A percentile compares a stretch with the other conserved stretches of the same genome.
Evolutionary conservation across 1,140 invertebrate species (phyloP).

Genomic region (Trissolcus basalis): DNA sequence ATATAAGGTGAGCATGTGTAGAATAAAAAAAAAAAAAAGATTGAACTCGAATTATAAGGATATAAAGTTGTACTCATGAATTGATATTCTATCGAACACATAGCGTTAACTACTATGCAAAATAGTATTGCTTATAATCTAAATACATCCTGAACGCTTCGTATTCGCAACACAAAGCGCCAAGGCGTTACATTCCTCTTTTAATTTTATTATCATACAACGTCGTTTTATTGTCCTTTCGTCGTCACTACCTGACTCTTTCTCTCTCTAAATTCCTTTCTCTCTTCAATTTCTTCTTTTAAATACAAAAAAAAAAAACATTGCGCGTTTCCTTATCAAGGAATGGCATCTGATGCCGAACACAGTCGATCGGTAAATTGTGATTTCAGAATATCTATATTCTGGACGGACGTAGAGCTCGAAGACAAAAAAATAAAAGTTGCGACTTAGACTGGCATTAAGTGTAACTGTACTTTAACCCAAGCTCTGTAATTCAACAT

Average conservation of each 20-base stretch:
- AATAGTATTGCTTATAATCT: slow-evolving; percentile 40
- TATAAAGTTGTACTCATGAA: neutral
- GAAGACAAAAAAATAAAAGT: slow-evolving; percentile 4
- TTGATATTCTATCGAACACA: slow-evolving; percentile 35
- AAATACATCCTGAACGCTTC: slow-evolving; percentile 18
- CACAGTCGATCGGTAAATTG: slow-evolving; percentile 15
- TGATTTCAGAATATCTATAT: slow-evolving; percentile 26
- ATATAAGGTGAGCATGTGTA: slow-evolving; percentile 10
- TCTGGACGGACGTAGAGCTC: slow-evolving; percentile 42
- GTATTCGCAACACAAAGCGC: slow-evolving; percentile 18
- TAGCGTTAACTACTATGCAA: slow-evolving; percentile 32
- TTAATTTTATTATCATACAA: slow-evolving; percentile 41
- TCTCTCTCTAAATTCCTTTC: too few species aligned
- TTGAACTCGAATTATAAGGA: too few species aligned
- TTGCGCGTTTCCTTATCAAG: slow-evolving; percentile 20
- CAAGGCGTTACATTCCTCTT: slow-evolving; percentile 25
- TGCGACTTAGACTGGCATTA: slow-evolving; percentile 33
- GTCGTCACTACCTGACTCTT: slow-evolving; percentile 14
- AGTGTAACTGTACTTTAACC: slow-evolving; percentile 38
- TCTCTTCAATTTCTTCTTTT: neutral
- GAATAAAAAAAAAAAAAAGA: slow-evolving; percentile 17
- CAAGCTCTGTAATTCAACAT: slow-evolving; percentile 25
- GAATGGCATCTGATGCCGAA: slow-evolving; percentile 35
- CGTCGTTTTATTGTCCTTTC: slow-evolving; percentile 33
- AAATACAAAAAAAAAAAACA: slow-evolving; percentile 14